A percentile compares a stretch with the other conserved stretches of the same genome.
Conservation (phyloP, 2,888 invertebrate genomes). For the Deladenus siricidicola region DNA sequence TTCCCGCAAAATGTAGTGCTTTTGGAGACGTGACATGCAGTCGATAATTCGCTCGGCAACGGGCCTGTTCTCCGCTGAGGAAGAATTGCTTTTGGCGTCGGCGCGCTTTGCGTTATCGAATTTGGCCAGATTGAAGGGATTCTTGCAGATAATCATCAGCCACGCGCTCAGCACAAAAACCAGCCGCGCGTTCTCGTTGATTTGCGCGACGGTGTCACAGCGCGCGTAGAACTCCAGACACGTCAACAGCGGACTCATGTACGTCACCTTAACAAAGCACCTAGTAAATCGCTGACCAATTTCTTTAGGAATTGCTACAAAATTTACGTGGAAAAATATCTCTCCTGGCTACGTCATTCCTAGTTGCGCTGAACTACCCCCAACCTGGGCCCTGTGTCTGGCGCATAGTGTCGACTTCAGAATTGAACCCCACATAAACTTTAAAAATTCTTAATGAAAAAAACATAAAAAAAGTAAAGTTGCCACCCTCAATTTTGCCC, state of each 20-base stretch:
- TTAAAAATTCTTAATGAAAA: no score
- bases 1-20: conserved; percentile 3
- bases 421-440: no score
- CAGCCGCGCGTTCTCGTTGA: background rate
- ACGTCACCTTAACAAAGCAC: conserved; percentile 31
- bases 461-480: background rate
- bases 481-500: background rate
- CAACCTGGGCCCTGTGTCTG: no score
- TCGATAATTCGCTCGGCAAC: conserved; percentile 14
- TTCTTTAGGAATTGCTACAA: no score
- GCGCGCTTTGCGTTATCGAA: conserved; percentile 18
- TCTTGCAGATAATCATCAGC: conserved; percentile 49
- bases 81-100: background rate
- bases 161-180: conserved; percentile 35
- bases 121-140: conserved; percentile 46
- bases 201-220: background rate
- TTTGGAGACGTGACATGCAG: conserved; percentile 4
- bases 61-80: background rate
- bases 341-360: no score
- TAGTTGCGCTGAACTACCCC: no score
- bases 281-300: no score
- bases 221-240: conserved; percentile 28
- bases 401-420: no score
- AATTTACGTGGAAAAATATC: no score
- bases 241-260: conserved; percentile 33